These are phyloP conservation scores for Pipistrellus kuhlii DNA, from an alignment of 2,797 vertebrate genomes.

Conservation along the genomic window DNA sequence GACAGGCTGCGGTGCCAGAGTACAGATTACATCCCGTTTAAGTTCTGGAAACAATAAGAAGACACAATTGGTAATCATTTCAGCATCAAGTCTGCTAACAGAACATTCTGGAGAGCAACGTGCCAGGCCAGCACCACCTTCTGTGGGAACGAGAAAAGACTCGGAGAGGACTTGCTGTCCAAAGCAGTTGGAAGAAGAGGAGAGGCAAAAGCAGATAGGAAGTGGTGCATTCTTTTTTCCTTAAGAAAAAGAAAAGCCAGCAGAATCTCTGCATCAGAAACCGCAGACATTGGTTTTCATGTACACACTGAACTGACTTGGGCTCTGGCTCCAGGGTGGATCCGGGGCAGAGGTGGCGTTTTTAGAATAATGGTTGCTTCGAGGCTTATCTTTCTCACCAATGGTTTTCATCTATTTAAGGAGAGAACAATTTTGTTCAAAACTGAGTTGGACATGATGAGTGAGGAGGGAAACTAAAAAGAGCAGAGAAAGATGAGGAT, in stretches of 20 bases:
- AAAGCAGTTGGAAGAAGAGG: constrained; percentile 50
- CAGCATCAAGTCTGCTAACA: constrained; percentile 13
- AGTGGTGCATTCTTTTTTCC: not conserved
- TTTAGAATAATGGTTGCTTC: constrained; percentile 63
- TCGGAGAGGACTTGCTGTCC: not conserved
- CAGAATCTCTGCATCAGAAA: constrained; percentile 16
- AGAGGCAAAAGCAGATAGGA: constrained; percentile 22
- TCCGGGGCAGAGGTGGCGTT: constrained; percentile 63
- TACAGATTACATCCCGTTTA: not conserved
- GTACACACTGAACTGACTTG: constrained; percentile 65
- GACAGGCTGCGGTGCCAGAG: not conserved
- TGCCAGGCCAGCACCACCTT: not conserved
- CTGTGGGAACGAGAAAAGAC: constrained; percentile 49
- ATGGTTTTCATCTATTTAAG: constrained; percentile 70
- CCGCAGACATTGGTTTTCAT: constrained; percentile 8
- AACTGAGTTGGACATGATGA: not conserved
- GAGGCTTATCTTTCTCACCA: constrained; percentile 64
- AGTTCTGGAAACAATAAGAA: constrained; percentile 29
- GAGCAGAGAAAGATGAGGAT: constrained; percentile 1
- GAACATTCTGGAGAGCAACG: constrained; percentile 54
- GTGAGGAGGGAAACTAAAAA: not conserved
- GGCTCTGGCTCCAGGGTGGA: constrained; percentile 67
- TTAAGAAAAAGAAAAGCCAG: constrained; percentile 51
- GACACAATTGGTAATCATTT: not conserved
- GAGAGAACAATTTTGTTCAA: constrained; percentile 69